Evolutionary conservation across 2,888 invertebrate genomes (phyloP).

Genomic region (Malachius bipustulatus): DNA sequence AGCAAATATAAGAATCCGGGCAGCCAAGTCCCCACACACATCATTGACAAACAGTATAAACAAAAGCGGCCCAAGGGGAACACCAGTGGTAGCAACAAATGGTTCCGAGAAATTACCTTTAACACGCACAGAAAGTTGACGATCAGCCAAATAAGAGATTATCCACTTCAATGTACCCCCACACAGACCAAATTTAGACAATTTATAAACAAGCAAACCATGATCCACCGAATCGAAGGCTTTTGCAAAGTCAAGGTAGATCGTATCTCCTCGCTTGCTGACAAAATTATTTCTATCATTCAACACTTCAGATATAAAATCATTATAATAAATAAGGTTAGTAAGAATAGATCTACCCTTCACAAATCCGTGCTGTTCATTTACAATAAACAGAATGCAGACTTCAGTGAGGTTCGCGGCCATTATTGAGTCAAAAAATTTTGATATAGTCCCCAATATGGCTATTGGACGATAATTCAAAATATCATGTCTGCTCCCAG

Average conservation of each 20-base stretch:
- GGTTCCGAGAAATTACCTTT: slow-evolving; percentile 5
- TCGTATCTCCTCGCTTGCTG: neutral
- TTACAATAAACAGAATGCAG: neutral
- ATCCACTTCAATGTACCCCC: slow-evolving; percentile 6
- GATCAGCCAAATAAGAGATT: slow-evolving; percentile 4
- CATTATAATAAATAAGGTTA: slow-evolving; percentile 2
- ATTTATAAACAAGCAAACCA: slow-evolving; percentile 5
- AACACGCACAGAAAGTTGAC: slow-evolving; percentile 5
- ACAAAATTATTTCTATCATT: neutral
- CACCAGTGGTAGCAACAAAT: slow-evolving; percentile 6
- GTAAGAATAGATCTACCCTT: neutral
- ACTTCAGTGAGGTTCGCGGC: slow-evolving; percentile 1
- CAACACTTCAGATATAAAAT: slow-evolving; percentile 5
- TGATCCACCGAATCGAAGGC: slow-evolving; percentile 6
- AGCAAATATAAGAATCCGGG: slow-evolving; percentile 4
- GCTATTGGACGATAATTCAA: slow-evolving; percentile 5
- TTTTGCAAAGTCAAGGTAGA: slow-evolving; percentile 5
- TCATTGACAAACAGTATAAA: slow-evolving; percentile 5
- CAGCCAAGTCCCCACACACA: slow-evolving; percentile 3
- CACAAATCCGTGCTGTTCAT: slow-evolving; percentile 6
- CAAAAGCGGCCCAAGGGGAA: neutral
- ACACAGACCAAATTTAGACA: slow-evolving; percentile 7
- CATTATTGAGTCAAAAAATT: slow-evolving; percentile 6
- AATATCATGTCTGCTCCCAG: slow-evolving; percentile 4
- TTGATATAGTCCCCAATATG: slow-evolving; percentile 7